Conservation (phyloP, 2,888 invertebrate species). For the Agelastica alni region DNA sequence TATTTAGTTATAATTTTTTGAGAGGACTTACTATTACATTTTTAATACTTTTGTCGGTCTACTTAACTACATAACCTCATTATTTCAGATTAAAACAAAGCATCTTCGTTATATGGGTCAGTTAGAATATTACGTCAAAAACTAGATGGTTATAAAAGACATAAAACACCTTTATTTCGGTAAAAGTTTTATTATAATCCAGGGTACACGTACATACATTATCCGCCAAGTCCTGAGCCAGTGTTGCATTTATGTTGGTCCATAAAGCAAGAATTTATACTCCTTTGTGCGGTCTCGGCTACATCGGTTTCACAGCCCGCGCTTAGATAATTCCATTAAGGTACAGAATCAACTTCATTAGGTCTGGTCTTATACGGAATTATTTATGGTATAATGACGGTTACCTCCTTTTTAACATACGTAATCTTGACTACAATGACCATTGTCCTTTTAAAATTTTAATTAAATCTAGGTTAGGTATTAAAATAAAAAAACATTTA, state of each 20-base stretch:
- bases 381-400: slow-evolving; percentile 7
- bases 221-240: slow-evolving; percentile 5
- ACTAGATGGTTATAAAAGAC: not conserved
- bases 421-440: too few relatives aligned
- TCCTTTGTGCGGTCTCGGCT: slow-evolving; percentile 16
- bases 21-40: too few relatives aligned
- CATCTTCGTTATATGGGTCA: not conserved
- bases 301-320: slow-evolving; percentile 9
- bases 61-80: not conserved
- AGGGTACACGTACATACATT: slow-evolving; percentile 3
- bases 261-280: slow-evolving; percentile 23
- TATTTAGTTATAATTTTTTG: too few relatives aligned
- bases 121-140: not conserved
- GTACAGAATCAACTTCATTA: slow-evolving; percentile 23
- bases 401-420: not conserved
- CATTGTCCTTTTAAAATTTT: too few relatives aligned
- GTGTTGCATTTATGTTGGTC: slow-evolving; percentile 21
- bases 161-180: not conserved
- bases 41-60: not conserved
- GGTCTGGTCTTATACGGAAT: slow-evolving; percentile 10
- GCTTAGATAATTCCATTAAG: slow-evolving; percentile 22
- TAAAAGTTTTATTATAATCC: slow-evolving; percentile 11
- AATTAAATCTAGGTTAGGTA: too few relatives aligned
- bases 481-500: too few relatives aligned
- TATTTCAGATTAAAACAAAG: not conserved